phyloP scores from a whole-genome alignment of 2,888 invertebrate genomes.

The Drosophila longiperda region DNA sequence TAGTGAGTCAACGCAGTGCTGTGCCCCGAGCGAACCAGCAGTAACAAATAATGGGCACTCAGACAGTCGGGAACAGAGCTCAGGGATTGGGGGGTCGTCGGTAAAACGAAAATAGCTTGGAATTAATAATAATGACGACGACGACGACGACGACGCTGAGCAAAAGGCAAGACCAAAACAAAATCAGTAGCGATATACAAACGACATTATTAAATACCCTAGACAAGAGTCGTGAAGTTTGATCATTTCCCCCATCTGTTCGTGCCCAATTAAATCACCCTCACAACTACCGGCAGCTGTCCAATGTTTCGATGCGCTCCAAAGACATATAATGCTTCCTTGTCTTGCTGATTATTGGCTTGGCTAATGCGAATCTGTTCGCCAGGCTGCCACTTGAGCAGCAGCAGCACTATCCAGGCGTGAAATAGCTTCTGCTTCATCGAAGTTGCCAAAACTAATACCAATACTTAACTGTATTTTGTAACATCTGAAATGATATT shows the following conservation, averaged over 20 bases:
- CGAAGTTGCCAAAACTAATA: not conserved
- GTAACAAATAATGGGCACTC: slow-evolving; percentile 52
- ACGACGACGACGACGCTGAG: slow-evolving; percentile 23
- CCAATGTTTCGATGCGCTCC: slow-evolving; percentile 52
- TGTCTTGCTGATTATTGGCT: slow-evolving; percentile 38
- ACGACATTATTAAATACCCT: slow-evolving; percentile 74
- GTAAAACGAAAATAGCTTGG: slow-evolving; percentile 57
- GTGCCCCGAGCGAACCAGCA: slow-evolving; percentile 34
- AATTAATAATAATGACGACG: slow-evolving; percentile 48
- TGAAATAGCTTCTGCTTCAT: slow-evolving; percentile 20
- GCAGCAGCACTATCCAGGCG: slow-evolving; percentile 16
- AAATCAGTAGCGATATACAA: slow-evolving; percentile 62
- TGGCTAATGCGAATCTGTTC: slow-evolving; percentile 9
- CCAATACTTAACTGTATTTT: slow-evolving; percentile 14
- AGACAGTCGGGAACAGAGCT: slow-evolving; percentile 20
- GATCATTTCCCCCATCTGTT: slow-evolving; percentile 17
- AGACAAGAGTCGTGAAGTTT: slow-evolving; percentile 65
- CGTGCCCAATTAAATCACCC: slow-evolving; percentile 12
- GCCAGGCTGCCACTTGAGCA: slow-evolving; percentile 19
- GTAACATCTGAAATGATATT: slow-evolving; percentile 10
- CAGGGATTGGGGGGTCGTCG: slow-evolving; percentile 19
- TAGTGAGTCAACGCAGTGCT: slow-evolving; percentile 41
- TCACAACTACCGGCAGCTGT: slow-evolving; percentile 75
- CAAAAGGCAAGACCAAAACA: slow-evolving; percentile 41
- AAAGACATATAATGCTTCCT: slow-evolving; percentile 58